Evolutionary conservation across 37 sponge, comb jelly and placozoan genomes (phyloP).

Genomic region (Ianthella basta): DNA sequence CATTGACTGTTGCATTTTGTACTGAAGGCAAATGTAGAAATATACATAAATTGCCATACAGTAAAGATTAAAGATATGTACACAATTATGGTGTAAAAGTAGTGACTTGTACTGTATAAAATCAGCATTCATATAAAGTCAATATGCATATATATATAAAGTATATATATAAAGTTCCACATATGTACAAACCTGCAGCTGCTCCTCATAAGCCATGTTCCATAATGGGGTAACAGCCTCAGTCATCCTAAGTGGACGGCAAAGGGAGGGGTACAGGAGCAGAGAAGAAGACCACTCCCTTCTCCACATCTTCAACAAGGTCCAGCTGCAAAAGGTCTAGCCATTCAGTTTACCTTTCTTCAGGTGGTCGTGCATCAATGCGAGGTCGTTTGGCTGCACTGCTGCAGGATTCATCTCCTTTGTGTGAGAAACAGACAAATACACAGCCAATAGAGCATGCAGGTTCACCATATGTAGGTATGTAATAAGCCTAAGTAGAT

Average conservation of each 20-base stretch:
- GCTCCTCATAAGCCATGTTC: slow-evolving; percentile 45
- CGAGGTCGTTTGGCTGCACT: too few relatives aligned
- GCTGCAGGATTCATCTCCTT: too few relatives aligned
- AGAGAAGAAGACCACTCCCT: too few relatives aligned
- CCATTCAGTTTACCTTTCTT: too few relatives aligned
- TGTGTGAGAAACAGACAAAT: too few relatives aligned
- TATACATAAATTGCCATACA: not conserved
- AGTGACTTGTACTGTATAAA: not conserved
- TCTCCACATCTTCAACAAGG: too few relatives aligned
- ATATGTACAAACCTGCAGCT: slow-evolving; percentile 48
- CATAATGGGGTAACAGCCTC: slow-evolving; percentile 59
- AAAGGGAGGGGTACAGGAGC: too few relatives aligned
- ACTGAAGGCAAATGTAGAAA: not conserved
- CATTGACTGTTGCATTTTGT: not conserved
- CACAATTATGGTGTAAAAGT: not conserved
- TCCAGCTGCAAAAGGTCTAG: too few relatives aligned
- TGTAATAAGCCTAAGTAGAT: too few relatives aligned
- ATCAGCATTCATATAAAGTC: not conserved
- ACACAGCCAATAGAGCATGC: too few relatives aligned
- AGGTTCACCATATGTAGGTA: too few relatives aligned
- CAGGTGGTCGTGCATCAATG: too few relatives aligned
- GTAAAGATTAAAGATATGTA: not conserved
- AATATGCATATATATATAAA: not conserved
- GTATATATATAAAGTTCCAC: slow-evolving; percentile 2
- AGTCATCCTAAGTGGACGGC: not conserved